These are phyloP conservation scores for Pachymerium ferrugineum DNA, from an alignment of 2,888 invertebrate genomes.

Conservation along the genomic window DNA sequence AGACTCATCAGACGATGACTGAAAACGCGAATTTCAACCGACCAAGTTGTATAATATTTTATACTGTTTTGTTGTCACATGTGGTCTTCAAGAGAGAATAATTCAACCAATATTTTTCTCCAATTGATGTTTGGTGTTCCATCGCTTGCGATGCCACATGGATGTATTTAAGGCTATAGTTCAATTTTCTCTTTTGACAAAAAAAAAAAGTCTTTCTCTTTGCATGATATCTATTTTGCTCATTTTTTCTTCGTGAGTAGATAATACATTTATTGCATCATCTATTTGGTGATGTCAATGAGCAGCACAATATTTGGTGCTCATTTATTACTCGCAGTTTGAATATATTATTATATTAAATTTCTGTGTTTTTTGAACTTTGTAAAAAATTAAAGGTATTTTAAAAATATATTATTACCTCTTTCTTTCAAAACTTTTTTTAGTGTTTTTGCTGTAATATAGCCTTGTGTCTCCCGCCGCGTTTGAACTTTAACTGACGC, in stretches of 20 bases:
- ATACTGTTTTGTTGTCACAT: slow-evolving; percentile 24
- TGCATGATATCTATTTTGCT: slow-evolving; percentile 22
- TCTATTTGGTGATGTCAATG: not conserved
- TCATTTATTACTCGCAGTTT: slow-evolving; percentile 17
- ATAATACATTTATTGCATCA: not conserved
- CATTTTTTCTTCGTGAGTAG: slow-evolving; percentile 19
- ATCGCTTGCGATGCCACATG: slow-evolving; percentile 23
- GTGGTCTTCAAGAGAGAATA: not conserved
- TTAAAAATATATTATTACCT: slow-evolving; percentile 23
- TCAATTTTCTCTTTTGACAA: not conserved
- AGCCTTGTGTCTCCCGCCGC: no score
- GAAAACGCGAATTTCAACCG: no score
- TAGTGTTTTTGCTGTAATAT: no score
- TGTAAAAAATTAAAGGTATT: slow-evolving; percentile 25
- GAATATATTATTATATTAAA: not conserved
- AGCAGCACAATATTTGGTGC: slow-evolving; percentile 4
- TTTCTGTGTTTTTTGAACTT: slow-evolving; percentile 22
- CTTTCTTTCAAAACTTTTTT: no score
- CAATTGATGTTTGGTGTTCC: not conserved
- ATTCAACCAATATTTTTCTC: slow-evolving; percentile 22
- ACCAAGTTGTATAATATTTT: no score
- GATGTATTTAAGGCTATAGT: slow-evolving; percentile 15
- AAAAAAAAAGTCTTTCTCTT: slow-evolving; percentile 21
- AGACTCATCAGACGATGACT: slow-evolving; percentile 27
- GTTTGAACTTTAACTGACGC: no score